Evolutionary conservation across 2,888 invertebrate genomes (phyloP).

Genomic region (Desoria tigrina): DNA sequence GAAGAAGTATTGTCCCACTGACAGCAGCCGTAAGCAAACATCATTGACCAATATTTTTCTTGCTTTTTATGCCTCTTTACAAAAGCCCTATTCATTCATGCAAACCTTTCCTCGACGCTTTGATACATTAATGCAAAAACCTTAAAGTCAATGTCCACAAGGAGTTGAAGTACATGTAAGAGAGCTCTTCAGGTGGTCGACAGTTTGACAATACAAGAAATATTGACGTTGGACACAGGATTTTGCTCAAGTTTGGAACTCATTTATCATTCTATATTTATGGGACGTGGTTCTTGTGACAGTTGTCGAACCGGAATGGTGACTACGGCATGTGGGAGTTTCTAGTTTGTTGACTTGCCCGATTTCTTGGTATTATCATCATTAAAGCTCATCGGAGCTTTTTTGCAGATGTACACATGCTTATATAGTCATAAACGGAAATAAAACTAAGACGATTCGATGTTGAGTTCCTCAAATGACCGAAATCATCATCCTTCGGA

Average conservation of each 20-base stretch:
- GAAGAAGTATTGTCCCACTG: slow-evolving; percentile 45
- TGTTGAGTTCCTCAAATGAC: too few species aligned
- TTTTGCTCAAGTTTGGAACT: not conserved
- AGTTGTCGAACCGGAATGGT: too few species aligned
- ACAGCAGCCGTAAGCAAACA: slow-evolving; percentile 38
- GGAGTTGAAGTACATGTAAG: slow-evolving; percentile 1
- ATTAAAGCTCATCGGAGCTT: too few species aligned
- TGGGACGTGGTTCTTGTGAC: slow-evolving; percentile 3
- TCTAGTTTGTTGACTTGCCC: too few species aligned
- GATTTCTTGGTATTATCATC: too few species aligned
- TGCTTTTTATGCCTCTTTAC: slow-evolving; percentile 6
- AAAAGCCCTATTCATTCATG: too few species aligned
- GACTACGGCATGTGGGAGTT: too few species aligned
- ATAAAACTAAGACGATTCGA: too few species aligned
- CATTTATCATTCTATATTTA: slow-evolving; percentile 6
- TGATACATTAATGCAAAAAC: not conserved
- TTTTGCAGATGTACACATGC: too few species aligned
- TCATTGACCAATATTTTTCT: not conserved
- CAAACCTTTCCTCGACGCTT: too few species aligned
- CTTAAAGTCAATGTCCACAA: not conserved
- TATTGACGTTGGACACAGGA: not conserved
- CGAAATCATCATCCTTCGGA: too few species aligned
- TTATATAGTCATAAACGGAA: too few species aligned
- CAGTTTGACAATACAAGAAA: slow-evolving; percentile 2
- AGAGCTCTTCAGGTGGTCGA: slow-evolving; percentile 11